These are phyloP conservation scores for Lymantria dispar DNA, from an alignment of 2,888 invertebrate genomes.

Conservation along the genomic window DNA sequence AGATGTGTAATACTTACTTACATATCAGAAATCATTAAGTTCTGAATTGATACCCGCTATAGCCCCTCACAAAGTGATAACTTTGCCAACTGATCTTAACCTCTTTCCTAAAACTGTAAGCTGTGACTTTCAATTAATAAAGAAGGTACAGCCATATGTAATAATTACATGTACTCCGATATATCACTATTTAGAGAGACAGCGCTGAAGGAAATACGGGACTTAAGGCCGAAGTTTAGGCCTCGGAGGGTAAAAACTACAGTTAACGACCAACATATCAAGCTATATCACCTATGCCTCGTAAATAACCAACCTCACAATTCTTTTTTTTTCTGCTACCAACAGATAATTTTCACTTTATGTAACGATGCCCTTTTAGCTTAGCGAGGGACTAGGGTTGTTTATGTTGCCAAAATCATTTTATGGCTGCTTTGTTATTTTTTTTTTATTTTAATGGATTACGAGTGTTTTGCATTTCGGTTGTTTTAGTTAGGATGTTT, in stretches of 20 bases:
- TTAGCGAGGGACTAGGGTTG: background rate
- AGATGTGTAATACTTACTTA: too few relatives aligned
- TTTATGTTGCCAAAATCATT: constrained; percentile 6
- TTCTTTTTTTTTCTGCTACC: constrained; percentile 13
- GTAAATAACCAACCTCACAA: constrained; percentile 18
- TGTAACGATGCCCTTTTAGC: constrained; percentile 16
- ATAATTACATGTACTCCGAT: constrained; percentile 32
- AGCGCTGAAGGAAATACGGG: constrained; percentile 37
- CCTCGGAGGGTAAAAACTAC: constrained; percentile 28
- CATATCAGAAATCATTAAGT: too few relatives aligned
- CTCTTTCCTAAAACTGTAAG: constrained; percentile 12
- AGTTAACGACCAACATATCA: constrained; percentile 31
- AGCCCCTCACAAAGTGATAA: background rate
- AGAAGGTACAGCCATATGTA: constrained; percentile 25
- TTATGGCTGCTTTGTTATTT: constrained; percentile 5
- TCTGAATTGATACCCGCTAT: too few relatives aligned
- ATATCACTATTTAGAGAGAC: constrained; percentile 35
- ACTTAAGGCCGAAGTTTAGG: constrained; percentile 28
- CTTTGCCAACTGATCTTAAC: background rate
- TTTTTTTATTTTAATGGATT: constrained; percentile 9
- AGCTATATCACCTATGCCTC: constrained; percentile 12
- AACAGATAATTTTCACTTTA: constrained; percentile 28
- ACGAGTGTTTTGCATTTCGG: constrained; percentile 3
- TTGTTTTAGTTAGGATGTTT: background rate
- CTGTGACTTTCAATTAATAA: constrained; percentile 33